Percentiles rank a stretch among this genome's conserved stretches.
Evolutionary conservation across 2,113 vertebrate species (phyloP).

Genomic region (Mormyrus lacerda): DNA sequence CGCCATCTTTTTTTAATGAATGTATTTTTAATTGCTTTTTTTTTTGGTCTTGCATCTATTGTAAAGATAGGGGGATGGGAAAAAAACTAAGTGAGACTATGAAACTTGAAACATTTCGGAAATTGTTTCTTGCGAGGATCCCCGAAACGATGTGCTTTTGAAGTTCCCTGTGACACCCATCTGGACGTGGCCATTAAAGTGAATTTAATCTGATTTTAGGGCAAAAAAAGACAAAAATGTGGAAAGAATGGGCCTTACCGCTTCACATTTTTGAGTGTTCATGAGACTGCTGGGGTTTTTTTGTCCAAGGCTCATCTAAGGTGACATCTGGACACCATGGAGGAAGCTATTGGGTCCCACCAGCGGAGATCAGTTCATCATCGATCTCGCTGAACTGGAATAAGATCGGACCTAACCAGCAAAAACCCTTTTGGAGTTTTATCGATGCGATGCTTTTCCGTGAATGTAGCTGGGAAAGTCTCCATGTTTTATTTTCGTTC

Average conservation of each 20-base stretch:
- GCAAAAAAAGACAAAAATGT: not conserved
- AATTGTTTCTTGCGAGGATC: not conserved
- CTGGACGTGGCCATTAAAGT: not conserved
- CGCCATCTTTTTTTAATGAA: constrained; percentile 5
- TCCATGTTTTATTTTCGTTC: not conserved
- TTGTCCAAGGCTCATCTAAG: not conserved
- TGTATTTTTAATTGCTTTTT: constrained; percentile 3
- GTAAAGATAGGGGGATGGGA: not conserved
- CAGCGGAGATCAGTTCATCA: not conserved
- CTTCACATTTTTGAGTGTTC: not conserved
- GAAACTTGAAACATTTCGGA: constrained; percentile 4
- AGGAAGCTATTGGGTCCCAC: not conserved
- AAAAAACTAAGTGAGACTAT: not conserved
- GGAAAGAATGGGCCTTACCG: not conserved
- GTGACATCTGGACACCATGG: not conserved
- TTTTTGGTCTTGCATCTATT: not conserved
- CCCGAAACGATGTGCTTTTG: not conserved
- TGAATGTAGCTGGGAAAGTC: constrained; percentile 9
- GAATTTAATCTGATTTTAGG: not conserved
- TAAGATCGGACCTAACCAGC: not conserved
- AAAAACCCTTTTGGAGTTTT: not conserved
- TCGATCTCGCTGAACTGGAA: not conserved
- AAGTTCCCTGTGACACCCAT: not conserved
- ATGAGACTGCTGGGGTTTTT: not conserved
- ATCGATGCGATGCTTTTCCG: not conserved